A percentile compares a stretch with the other conserved stretches of the same genome.
phyloP scores from a whole-genome alignment of 2,797 vertebrate genomes.

The Austrolebias charrua region DNA sequence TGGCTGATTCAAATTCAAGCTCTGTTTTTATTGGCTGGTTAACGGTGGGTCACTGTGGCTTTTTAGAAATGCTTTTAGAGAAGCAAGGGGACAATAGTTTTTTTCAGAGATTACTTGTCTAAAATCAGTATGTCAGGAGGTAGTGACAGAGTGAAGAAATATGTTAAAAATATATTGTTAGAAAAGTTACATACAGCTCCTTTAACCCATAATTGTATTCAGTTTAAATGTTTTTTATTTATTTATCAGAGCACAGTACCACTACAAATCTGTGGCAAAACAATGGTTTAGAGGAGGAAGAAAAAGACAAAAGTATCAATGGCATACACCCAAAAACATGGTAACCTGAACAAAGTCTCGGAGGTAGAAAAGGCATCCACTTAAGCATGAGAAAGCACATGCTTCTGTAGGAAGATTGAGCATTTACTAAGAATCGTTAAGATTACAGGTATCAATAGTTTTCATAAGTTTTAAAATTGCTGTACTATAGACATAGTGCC shows the following conservation, averaged over 20 bases:
- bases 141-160: too few relatives aligned
- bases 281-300: not conserved
- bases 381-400: not conserved
- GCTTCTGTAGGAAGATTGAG: not conserved
- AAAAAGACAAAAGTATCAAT: not conserved
- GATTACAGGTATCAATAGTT: not conserved
- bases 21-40: too few relatives aligned
- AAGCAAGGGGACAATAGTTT: too few relatives aligned
- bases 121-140: too few relatives aligned
- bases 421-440: not conserved
- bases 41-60: too few relatives aligned
- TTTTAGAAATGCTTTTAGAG: too few relatives aligned
- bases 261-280: not conserved
- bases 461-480: not conserved
- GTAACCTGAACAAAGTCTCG: not conserved
- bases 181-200: too few relatives aligned
- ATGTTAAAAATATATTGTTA: too few relatives aligned
- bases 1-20: too few relatives aligned
- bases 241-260: too few relatives aligned
- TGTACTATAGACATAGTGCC: conserved; percentile 21
- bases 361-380: not conserved
- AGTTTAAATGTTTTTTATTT: not conserved
- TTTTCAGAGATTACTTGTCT: too few relatives aligned
- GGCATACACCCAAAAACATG: not conserved
- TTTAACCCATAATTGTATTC: not conserved